Evolutionary conservation across 2,113 vertebrate genomes (phyloP), one percentile per base, ranked within the genome.

Genomic region (Ctenodactylus gundi): DNA sequence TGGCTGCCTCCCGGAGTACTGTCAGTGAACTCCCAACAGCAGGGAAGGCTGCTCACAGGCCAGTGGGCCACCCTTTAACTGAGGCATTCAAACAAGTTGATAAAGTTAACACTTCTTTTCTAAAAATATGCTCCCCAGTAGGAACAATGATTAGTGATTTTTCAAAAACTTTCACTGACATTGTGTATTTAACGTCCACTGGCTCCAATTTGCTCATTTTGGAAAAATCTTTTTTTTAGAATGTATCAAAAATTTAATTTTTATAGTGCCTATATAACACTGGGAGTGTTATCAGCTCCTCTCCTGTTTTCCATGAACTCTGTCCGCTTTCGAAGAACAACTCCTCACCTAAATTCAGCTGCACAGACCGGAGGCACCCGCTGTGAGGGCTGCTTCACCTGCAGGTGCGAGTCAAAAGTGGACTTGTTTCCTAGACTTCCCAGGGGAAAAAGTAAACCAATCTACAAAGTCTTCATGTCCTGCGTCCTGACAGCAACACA

Each of bases 151-250:
- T 39, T 58, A 83, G 64, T 49, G 44, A 34, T 75, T 68, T 94
- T 94, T 88, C 41, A 64, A 77, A 95, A 85, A 77, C 34, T 53
- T 90, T 27, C 67, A 7, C 9, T 75, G 70, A 90, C 29, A 83
- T 77, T 62, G 34, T 41, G 78, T 53, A 58, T 81, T 75, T 77
- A 49, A 23, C 36, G 27, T 34, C 11, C 27, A 75, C 4, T 82
- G 39, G 11, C 60, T 88, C 76, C 67, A 83, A 95, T 49, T 49
- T 11, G 41, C 72, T 88, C 31, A 92, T 78, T 90, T 92, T 70
- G 90, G 39, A 94, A 94, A 95, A 83, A 82, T 25, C 39, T 95
- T n/a, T n/a, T n/a, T n/a, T n/a, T n/a, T n/a, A n/a, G n/a, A n/a
- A n/a, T n/a, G n/a, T n/a, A n/a, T n/a, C n/a, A n/a, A n/a, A n/a